A percentile compares a stretch with the other conserved stretches of the same genome.
These are phyloP conservation scores for Melanogrammus aeglefinus DNA, from an alignment of 2,797 vertebrate species.

Conservation along the genomic window DNA sequence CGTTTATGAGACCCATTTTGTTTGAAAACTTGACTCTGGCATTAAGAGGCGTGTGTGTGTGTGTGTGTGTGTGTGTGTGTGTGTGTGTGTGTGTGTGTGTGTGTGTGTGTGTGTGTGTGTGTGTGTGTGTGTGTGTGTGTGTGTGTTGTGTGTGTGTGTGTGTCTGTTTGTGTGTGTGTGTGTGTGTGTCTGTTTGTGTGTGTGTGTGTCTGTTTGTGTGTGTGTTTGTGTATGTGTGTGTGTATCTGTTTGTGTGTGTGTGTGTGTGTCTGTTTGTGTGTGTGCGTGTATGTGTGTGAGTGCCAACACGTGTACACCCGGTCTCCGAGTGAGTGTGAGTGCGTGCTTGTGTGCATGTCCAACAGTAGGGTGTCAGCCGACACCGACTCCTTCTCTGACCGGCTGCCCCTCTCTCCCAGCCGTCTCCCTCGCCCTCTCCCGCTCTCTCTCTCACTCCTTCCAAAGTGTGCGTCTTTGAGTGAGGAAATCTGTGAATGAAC, in stretches of 20 bases:
- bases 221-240: neutral
- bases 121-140: no score
- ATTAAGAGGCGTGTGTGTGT: constrained; percentile 35
- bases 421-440: constrained; percentile 16
- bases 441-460: constrained; percentile 42
- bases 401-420: neutral
- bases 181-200: constrained; percentile 14
- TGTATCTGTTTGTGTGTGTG: neutral
- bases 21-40: constrained; percentile 57
- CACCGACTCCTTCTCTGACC: constrained; percentile 27
- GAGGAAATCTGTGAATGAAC: constrained; percentile 71
- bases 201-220: neutral
- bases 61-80: constrained; percentile 3
- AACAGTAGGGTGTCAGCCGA: constrained; percentile 28
- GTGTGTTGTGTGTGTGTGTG: constrained; percentile 13
- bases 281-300: constrained; percentile 7
- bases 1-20: constrained; percentile 64
- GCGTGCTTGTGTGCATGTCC: constrained; percentile 3
- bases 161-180: constrained; percentile 2
- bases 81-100: constrained; percentile 6
- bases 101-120: neutral
- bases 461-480: constrained; percentile 49
- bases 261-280: constrained; percentile 2
- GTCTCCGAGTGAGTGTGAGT: constrained; percentile 15
- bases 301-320: neutral